A percentile compares a stretch with the other conserved stretches of the same genome.
phyloP scores from a whole-genome alignment of 2,888 invertebrate genomes.

The Phorcus lineatus region DNA sequence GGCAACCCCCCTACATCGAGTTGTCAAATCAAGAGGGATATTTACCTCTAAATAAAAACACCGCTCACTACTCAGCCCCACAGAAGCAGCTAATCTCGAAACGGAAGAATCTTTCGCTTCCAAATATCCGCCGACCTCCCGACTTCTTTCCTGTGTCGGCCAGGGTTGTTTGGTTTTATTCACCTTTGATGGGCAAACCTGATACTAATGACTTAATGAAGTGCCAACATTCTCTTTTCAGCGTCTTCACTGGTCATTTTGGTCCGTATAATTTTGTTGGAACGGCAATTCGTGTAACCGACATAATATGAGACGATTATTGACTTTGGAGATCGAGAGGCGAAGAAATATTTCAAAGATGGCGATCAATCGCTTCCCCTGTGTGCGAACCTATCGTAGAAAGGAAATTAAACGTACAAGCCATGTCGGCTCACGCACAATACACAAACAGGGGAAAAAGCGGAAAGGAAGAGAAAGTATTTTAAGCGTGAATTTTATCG shows the following conservation, averaged over 20 bases:
- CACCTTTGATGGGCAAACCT: slow-evolving; percentile 10
- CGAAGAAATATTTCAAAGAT: slow-evolving; percentile 2
- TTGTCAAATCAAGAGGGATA: not conserved
- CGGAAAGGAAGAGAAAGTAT: slow-evolving; percentile 24
- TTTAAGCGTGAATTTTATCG: slow-evolving; percentile 23
- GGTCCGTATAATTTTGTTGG: slow-evolving; percentile 1
- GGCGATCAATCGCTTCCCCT: slow-evolving; percentile 22
- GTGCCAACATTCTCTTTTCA: slow-evolving; percentile 22
- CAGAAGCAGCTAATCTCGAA: slow-evolving; percentile 15
- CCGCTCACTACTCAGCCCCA: not conserved
- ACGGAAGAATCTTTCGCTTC: slow-evolving; percentile 26
- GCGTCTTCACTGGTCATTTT: slow-evolving; percentile 22
- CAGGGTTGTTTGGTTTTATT: not conserved
- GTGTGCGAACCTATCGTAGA: slow-evolving; percentile 17
- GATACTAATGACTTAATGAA: slow-evolving; percentile 28
- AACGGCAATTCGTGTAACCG: slow-evolving; percentile 12
- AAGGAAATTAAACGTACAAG: slow-evolving; percentile 32
- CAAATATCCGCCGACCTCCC: slow-evolving; percentile 26
- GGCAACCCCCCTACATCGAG: not conserved
- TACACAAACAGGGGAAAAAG: slow-evolving; percentile 26
- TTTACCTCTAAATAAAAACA: slow-evolving; percentile 22
- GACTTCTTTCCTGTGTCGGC: not conserved
- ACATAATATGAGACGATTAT: slow-evolving; percentile 25
- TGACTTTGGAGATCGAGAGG: slow-evolving; percentile 23
- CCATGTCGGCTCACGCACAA: slow-evolving; percentile 22